Conservation (phyloP, 2,797 vertebrate genomes). For the Hydrocynus forskahlii region DNA sequence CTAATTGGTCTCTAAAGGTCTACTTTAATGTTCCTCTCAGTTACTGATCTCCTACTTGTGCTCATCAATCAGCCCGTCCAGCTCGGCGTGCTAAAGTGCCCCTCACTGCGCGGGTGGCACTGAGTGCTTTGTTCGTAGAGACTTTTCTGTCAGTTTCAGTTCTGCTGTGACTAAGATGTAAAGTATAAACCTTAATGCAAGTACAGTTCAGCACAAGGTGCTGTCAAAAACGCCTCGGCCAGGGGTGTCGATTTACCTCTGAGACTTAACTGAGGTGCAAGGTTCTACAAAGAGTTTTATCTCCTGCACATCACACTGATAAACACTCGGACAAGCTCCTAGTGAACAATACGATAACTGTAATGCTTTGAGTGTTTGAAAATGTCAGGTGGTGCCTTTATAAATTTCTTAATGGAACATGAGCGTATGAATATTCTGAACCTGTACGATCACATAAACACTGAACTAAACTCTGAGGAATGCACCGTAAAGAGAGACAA, state of each 20-base stretch:
- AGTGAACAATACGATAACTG: too few relatives aligned
- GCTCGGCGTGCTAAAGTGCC: constrained; percentile 18
- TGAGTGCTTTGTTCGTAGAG: constrained; percentile 35
- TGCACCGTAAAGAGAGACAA: too few relatives aligned
- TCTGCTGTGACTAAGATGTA: constrained; percentile 21
- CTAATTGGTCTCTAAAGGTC: constrained; percentile 26
- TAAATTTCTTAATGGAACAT: too few relatives aligned
- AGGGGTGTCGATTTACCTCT: not conserved
- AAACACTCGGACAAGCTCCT: not conserved
- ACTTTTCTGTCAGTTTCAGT: constrained; percentile 1
- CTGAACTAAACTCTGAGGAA: too few relatives aligned
- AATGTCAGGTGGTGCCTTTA: too few relatives aligned
- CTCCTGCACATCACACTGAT: not conserved
- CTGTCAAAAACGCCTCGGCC: not conserved
- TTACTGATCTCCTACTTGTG: constrained; percentile 26
- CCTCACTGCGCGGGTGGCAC: not conserved
- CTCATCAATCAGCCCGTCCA: constrained; percentile 34
- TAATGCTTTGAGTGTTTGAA: too few relatives aligned
- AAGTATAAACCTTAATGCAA: constrained; percentile 22
- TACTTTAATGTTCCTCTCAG: constrained; percentile 15
- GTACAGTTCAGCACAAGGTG: not conserved
- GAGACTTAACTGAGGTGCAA: not conserved
- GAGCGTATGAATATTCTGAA: too few relatives aligned
- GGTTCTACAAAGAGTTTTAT: not conserved
- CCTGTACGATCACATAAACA: too few relatives aligned